phyloP scores from a whole-genome alignment of 2,888 invertebrate species.

The Cancer borealis region DNA sequence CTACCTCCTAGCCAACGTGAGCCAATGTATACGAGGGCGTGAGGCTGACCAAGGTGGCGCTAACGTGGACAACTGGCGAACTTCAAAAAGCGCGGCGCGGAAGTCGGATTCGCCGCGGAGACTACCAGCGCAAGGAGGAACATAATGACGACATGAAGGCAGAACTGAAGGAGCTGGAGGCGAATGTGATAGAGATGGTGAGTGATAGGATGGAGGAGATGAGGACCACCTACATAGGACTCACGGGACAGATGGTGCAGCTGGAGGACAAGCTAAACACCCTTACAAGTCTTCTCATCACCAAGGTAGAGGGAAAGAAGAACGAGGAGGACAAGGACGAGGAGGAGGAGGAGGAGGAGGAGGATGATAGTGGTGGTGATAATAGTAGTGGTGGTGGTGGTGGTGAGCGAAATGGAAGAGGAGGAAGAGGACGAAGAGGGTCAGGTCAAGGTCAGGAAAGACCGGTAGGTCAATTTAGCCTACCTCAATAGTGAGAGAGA shows the following conservation, averaged over 20 bases:
- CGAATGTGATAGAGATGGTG: slow-evolving; percentile 70
- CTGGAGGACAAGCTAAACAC: slow-evolving; percentile 57
- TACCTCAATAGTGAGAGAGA: not conserved
- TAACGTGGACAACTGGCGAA: slow-evolving; percentile 43
- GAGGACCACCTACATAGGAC: slow-evolving; percentile 26
- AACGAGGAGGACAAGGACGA: too few species aligned
- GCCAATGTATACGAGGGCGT: slow-evolving; percentile 55
- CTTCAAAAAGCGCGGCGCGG: slow-evolving; percentile 9
- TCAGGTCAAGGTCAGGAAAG: not conserved
- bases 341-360: not conserved
- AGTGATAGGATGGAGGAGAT: slow-evolving; percentile 66
- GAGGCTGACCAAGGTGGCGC: slow-evolving; percentile 43
- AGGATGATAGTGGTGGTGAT: not conserved
- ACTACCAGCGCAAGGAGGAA: slow-evolving; percentile 47
- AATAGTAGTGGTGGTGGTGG: not conserved
- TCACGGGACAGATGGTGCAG: slow-evolving; percentile 33
- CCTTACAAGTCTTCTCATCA: not conserved
- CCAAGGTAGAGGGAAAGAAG: not conserved
- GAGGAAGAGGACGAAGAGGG: not conserved
- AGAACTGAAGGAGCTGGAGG: slow-evolving; percentile 70
- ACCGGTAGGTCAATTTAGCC: not conserved
- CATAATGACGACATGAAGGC: slow-evolving; percentile 64
- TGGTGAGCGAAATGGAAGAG: not conserved
- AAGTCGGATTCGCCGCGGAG: slow-evolving; percentile 59
- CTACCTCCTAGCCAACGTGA: slow-evolving; percentile 59